Evolutionary conservation across 2,797 vertebrate species (phyloP).

Genomic region (Chaetodon trifasciatus): DNA sequence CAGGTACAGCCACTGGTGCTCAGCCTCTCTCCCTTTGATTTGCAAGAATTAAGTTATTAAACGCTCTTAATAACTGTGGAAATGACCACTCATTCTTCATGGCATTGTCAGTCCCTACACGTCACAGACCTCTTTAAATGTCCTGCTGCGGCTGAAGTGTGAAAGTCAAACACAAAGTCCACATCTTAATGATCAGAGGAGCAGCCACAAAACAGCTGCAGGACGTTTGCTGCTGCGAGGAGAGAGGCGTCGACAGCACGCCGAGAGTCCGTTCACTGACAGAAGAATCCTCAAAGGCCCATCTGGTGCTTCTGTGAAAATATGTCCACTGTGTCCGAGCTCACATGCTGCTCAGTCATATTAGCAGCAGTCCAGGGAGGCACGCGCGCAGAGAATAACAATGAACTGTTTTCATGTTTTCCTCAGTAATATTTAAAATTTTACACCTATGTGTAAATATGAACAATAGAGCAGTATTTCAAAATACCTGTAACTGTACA

Average conservation of each 20-base stretch:
- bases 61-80: slow-evolving; percentile 68
- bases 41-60: slow-evolving; percentile 75
- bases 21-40: slow-evolving; percentile 53
- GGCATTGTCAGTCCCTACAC: slow-evolving; percentile 65
- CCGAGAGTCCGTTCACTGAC: slow-evolving; percentile 1
- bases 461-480: background rate
- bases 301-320: slow-evolving; percentile 33
- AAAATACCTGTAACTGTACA: background rate
- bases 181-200: slow-evolving; percentile 42
- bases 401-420: background rate
- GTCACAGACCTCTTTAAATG: slow-evolving; percentile 41
- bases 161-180: slow-evolving; percentile 67
- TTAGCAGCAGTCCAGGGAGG: background rate
- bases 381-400: slow-evolving; percentile 4
- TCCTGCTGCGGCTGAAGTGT: slow-evolving; percentile 57
- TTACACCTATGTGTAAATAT: too few relatives aligned
- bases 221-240: slow-evolving; percentile 23
- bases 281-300: slow-evolving; percentile 33
- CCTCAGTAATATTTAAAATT: background rate
- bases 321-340: slow-evolving; percentile 8
- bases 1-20: slow-evolving; percentile 5
- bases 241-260: background rate
- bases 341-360: slow-evolving; percentile 15
- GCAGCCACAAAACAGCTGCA: slow-evolving; percentile 26
- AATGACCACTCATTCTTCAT: slow-evolving; percentile 59